A percentile compares a stretch with the other conserved stretches of the same genome.
Evolutionary conservation across 2,888 invertebrate species (phyloP).

Genomic region (Lasioglossum marginatum): DNA sequence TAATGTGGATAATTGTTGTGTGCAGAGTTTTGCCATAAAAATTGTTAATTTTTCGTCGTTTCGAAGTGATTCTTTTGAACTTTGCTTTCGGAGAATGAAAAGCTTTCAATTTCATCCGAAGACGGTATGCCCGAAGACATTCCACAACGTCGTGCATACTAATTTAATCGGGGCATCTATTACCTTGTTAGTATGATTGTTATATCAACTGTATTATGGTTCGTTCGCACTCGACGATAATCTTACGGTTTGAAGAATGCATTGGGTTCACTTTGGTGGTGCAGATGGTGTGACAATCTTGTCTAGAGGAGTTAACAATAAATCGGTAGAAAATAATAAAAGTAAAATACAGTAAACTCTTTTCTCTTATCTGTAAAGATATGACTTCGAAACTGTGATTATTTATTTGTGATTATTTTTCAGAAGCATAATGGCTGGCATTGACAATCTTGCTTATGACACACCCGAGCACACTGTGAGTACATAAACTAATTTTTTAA

Average conservation of each 20-base stretch:
- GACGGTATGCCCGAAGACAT: constrained; percentile 47
- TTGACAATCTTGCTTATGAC: constrained; percentile 63
- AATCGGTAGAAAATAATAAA: background rate
- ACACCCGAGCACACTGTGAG: constrained; percentile 47
- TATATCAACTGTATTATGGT: constrained; percentile 71
- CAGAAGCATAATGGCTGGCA: constrained; percentile 57
- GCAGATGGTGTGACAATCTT: background rate
- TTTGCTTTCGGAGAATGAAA: background rate
- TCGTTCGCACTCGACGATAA: constrained; percentile 71
- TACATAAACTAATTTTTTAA: background rate
- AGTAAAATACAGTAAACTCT: background rate
- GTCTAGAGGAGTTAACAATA: background rate
- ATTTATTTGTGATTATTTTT: background rate
- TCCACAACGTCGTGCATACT: constrained; percentile 59
- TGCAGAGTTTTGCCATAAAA: background rate
- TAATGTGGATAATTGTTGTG: background rate
- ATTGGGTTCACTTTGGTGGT: constrained; percentile 25
- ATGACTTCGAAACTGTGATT: background rate
- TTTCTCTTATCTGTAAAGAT: background rate
- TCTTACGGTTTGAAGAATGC: constrained; percentile 66
- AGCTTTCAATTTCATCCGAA: constrained; percentile 25
- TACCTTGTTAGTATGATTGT: constrained; percentile 73
- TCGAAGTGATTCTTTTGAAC: background rate
- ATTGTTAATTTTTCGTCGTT: background rate
- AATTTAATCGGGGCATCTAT: constrained; percentile 71